Percentiles rank a stretch among this genome's conserved stretches.
Evolutionary conservation across 2,113 vertebrate genomes (phyloP).

Genomic region (Lepus americanus): DNA sequence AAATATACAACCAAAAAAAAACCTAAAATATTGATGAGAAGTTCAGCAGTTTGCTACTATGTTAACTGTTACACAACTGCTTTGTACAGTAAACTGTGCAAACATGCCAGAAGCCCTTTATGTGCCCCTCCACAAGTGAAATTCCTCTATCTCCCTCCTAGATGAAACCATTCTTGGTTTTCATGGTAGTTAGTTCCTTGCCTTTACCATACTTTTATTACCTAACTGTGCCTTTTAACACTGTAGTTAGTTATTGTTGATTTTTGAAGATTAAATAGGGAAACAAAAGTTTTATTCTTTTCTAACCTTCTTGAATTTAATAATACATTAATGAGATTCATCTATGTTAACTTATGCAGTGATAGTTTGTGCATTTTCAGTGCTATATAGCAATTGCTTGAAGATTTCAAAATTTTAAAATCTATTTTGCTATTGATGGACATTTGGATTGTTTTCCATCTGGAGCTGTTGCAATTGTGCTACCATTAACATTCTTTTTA

Average conservation of each 20-base stretch:
- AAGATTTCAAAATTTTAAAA: not conserved
- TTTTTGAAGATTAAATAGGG: constrained; percentile 8
- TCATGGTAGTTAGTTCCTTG: not conserved
- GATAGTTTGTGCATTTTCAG: not conserved
- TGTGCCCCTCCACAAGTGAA: not conserved
- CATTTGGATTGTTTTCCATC: not conserved
- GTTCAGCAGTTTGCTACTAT: constrained; percentile 30
- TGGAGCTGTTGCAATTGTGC: not conserved
- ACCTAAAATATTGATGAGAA: constrained; percentile 20
- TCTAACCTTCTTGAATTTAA: not conserved
- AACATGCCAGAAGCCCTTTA: not conserved
- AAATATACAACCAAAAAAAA: constrained; percentile 1
- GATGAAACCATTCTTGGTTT: not conserved
- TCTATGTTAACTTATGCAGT: not conserved
- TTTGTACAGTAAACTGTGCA: not conserved
- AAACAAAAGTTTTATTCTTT: not conserved
- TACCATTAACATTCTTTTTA: not conserved
- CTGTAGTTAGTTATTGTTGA: not conserved
- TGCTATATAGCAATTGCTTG: not conserved
- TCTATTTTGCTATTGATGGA: not conserved
- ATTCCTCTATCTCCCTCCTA: not conserved
- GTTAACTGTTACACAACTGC: not conserved
- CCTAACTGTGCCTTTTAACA: not conserved
- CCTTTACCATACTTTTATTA: not conserved
- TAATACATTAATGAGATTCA: not conserved